phyloP scores from a whole-genome alignment of 2,797 vertebrate genomes.

The Sylvia borin region DNA sequence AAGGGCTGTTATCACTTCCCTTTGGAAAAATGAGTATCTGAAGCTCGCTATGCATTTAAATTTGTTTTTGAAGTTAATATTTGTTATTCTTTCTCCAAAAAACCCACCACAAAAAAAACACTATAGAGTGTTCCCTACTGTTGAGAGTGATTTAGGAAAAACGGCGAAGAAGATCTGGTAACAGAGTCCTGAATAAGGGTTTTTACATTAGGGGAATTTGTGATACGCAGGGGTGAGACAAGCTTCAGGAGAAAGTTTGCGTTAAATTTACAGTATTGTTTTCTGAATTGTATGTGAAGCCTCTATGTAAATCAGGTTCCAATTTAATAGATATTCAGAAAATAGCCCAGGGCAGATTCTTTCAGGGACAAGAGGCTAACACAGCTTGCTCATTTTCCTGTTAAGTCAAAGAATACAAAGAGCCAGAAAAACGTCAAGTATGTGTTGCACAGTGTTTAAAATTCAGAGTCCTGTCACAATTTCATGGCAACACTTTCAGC shows the following conservation, averaged over 20 bases:
- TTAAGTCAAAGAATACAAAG: background rate
- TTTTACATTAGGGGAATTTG: background rate
- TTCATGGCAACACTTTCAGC: background rate
- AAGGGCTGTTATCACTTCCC: background rate
- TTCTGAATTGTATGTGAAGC: background rate
- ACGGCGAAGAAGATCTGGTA: background rate
- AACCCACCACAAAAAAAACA: too few species aligned
- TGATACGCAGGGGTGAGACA: background rate
- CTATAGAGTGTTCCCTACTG: rapidly evolving
- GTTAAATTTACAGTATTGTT: background rate
- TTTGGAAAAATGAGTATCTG: background rate
- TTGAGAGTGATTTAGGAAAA: background rate
- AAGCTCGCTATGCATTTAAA: background rate
- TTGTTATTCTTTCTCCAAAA: background rate
- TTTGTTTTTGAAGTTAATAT: background rate
- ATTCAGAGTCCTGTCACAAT: background rate
- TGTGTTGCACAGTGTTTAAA: background rate
- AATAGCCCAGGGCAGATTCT: background rate
- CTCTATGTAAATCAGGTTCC: background rate
- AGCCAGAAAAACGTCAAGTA: background rate
- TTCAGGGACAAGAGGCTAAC: background rate
- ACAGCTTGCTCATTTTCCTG: background rate
- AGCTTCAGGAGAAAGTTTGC: background rate
- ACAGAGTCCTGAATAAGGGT: background rate
- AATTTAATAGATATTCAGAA: background rate